Evolutionary conservation across 2,888 invertebrate species (phyloP).

Genomic region (Rhingia campestris): DNA sequence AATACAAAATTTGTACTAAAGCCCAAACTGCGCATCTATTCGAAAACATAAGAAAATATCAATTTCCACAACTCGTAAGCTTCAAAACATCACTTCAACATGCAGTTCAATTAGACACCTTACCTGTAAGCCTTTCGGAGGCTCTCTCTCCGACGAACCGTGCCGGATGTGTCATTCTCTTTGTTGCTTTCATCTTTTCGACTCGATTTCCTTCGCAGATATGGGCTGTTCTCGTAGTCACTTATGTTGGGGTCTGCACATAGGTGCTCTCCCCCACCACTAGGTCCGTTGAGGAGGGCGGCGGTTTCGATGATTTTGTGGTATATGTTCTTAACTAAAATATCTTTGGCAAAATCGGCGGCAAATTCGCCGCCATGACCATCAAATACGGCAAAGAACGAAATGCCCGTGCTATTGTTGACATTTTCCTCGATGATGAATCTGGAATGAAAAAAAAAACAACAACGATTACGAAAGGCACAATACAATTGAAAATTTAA

Average conservation of each 20-base stretch:
- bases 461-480: constrained; percentile 7
- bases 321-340: constrained; percentile 90
- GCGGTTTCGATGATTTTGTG: constrained; percentile 90
- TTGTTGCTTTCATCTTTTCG: constrained; percentile 79
- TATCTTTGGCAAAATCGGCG: constrained; percentile 95
- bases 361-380: constrained; percentile 98
- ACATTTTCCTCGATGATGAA: constrained; percentile 94
- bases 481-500: constrained; percentile 6
- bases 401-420: constrained; percentile 90
- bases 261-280: constrained; percentile 42
- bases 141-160: constrained; percentile 80
- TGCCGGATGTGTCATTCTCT: constrained; percentile 78
- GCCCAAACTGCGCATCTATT: too few relatives aligned
- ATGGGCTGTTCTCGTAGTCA: constrained; percentile 80
- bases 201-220: constrained; percentile 79
- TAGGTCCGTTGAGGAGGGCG: constrained; percentile 80
- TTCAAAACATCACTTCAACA: not conserved
- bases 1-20: too few relatives aligned
- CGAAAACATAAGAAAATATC: too few relatives aligned
- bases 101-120: not conserved
- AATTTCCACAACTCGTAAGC: too few relatives aligned
- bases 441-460: constrained; percentile 75
- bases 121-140: constrained; percentile 80
- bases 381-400: constrained; percentile 96
- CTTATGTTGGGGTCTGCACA: constrained; percentile 73